Base-by-base conservation (phyloP, 2,797 vertebrate genomes). In the Enteromius mattozi region DNA sequence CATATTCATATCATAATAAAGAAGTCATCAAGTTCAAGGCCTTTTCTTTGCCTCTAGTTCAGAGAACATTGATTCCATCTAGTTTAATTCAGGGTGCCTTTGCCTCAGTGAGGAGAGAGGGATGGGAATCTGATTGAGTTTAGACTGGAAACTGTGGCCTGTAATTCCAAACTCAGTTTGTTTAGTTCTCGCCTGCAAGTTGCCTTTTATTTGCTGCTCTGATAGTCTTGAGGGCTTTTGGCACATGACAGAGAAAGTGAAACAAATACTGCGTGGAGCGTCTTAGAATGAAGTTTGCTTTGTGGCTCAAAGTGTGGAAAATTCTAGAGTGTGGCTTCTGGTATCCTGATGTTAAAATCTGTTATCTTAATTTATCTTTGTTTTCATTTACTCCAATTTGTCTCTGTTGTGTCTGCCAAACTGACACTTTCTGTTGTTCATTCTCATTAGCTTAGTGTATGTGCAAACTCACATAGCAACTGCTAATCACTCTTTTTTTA, bases 381-480 rank as follows among this genome's bases (percentile, higher is more conserved):
- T 81, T 37, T 47, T 63, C 24, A 72, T 61, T 59, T 59, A 30
- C 68, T 30, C 9, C 24, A 69, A 61, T 90, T 78, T 72, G 77
- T 80, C 35, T 69, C 54, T 19, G 72, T 40, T 91, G 88, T 85
- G 88, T 92, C 80, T 90, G 88, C 91, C 91, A 89, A 87, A 90
- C 89, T 86, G 91, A 90, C 88, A 83, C 89, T 42, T 71, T 84
- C 13, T 45, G 79, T 82, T 54, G 85, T 88, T 88, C 87, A 89
- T 90, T 93, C 90, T 95, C 89, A 92, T 94, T 92, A 93, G 86
- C 91, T 91, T 40, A 33, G 82, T 85, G 87, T 82, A 27, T 88
- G 90, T 84, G 82, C 91, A 87, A 74, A 80, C 33, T 61, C 91
- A 91, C 90, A 88, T 90, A 78, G 54, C 56, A 75, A 81, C 42